Conservation (phyloP, 2,888 invertebrate species). For the Pogonocherus hispidulus region DNA sequence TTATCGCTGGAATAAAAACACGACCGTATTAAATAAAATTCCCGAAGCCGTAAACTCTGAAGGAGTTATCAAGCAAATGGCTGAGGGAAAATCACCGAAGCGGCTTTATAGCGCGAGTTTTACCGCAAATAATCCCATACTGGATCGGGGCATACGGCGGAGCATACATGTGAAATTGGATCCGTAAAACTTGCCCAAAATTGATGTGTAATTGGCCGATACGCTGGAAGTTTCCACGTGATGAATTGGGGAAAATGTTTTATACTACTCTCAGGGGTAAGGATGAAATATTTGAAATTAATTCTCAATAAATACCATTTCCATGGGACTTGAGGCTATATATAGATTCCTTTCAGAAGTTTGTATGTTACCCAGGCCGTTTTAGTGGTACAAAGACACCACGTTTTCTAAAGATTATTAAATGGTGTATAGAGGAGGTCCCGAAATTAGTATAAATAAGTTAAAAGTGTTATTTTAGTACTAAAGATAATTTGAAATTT, state of each 20-base stretch:
- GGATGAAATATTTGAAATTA: not conserved
- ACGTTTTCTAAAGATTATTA: too few species aligned
- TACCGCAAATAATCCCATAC: constrained; percentile 16
- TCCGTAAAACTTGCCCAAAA: constrained; percentile 21
- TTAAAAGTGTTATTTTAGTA: too few species aligned
- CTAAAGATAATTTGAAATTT: too few species aligned
- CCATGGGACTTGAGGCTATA: too few species aligned
- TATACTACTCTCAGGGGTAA: not conserved
- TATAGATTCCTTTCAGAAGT: too few species aligned
- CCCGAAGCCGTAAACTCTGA: constrained; percentile 11
- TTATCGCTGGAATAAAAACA: constrained; percentile 21
- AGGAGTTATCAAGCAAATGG: constrained; percentile 28
- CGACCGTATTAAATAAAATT: constrained; percentile 24
- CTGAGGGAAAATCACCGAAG: constrained; percentile 16
- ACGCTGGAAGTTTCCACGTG: constrained; percentile 4
- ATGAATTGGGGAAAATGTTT: constrained; percentile 2
- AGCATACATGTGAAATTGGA: constrained; percentile 3
- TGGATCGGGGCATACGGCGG: not conserved
- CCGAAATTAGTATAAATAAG: too few species aligned
- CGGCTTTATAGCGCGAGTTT: constrained; percentile 11
- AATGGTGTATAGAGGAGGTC: too few species aligned
- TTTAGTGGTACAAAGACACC: too few species aligned
- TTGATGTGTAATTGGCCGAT: constrained; percentile 22
- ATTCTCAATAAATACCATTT: not conserved
- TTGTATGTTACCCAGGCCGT: too few species aligned